Evolutionary conservation across 2,888 invertebrate species (phyloP).

Genomic region (Meganola albula): DNA sequence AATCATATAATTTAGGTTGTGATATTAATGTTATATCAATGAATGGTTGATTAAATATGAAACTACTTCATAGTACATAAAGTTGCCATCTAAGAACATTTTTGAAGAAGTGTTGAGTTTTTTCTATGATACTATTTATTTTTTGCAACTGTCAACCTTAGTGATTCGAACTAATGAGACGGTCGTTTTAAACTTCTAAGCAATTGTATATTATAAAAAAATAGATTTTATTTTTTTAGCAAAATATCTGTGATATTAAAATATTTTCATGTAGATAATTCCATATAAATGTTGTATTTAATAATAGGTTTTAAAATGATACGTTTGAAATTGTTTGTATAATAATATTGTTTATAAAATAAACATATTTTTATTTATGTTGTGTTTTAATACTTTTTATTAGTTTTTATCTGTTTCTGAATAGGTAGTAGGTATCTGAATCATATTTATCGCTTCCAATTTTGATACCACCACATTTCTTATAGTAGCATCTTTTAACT

Average conservation of each 20-base stretch:
- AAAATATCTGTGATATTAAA: conserved; percentile 66
- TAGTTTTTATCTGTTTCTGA: too few relatives aligned
- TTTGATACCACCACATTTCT: too few relatives aligned
- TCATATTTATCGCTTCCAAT: too few relatives aligned
- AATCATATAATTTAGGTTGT: conserved; percentile 32
- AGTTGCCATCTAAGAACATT: conserved; percentile 19
- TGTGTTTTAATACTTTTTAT: conserved; percentile 18
- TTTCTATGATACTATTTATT: too few relatives aligned
- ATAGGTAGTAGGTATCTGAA: too few relatives aligned
- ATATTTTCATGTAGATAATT: conserved; percentile 36
- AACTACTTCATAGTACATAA: conserved; percentile 9
- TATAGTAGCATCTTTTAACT: too few relatives aligned
- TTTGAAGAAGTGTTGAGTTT: too few relatives aligned
- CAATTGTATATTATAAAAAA: conserved; percentile 22
- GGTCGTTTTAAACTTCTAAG: conserved; percentile 26
- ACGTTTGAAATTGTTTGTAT: conserved; percentile 60
- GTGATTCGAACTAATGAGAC: too few relatives aligned
- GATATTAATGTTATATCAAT: conserved; percentile 36
- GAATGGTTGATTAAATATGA: conserved; percentile 3
- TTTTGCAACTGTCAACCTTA: too few relatives aligned
- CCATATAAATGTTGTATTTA: conserved; percentile 50
- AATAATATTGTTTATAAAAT: conserved; percentile 68
- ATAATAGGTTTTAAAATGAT: conserved; percentile 49
- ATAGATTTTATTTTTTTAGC: conserved; percentile 31
- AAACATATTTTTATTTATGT: conserved; percentile 44